Conservation (phyloP, 2,113 vertebrate genomes). For the Vanacampus margaritifer region DNA sequence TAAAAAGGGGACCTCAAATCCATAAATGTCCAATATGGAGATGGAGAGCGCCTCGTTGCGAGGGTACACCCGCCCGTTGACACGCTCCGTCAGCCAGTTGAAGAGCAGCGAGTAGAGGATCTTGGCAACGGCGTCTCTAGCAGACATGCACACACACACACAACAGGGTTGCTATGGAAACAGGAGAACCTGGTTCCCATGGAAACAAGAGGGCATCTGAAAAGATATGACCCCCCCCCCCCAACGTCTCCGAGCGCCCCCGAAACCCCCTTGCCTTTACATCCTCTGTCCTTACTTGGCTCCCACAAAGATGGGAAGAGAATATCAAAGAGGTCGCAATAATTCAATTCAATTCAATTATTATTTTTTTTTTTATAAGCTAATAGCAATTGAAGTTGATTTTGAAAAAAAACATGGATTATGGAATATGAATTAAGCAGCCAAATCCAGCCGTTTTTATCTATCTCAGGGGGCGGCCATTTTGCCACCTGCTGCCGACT, state of each 20-base stretch:
- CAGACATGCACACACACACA: constrained; percentile 49
- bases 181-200: constrained; percentile 62
- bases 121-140: constrained; percentile 98
- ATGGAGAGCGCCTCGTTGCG: constrained; percentile 84
- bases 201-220: constrained; percentile 68
- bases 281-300: constrained; percentile 62
- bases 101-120: constrained; percentile 95
- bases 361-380: no score
- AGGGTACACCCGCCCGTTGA: constrained; percentile 89
- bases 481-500: no score
- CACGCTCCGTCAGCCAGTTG: constrained; percentile 87
- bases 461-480: no score
- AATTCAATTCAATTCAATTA: no score
- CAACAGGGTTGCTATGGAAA: constrained; percentile 67
- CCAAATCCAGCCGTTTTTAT: no score
- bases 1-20: constrained; percentile 83
- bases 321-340: constrained; percentile 45
- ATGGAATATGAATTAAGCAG: no score
- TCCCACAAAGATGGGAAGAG: constrained; percentile 47
- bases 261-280: constrained; percentile 31
- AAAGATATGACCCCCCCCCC: constrained; percentile 24
- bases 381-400: neutral
- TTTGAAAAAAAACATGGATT: no score
- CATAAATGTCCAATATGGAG: constrained; percentile 94
- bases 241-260: neutral